phyloP scores from a whole-genome alignment of 2,113 vertebrate species.

The Hystrix brachyura region DNA sequence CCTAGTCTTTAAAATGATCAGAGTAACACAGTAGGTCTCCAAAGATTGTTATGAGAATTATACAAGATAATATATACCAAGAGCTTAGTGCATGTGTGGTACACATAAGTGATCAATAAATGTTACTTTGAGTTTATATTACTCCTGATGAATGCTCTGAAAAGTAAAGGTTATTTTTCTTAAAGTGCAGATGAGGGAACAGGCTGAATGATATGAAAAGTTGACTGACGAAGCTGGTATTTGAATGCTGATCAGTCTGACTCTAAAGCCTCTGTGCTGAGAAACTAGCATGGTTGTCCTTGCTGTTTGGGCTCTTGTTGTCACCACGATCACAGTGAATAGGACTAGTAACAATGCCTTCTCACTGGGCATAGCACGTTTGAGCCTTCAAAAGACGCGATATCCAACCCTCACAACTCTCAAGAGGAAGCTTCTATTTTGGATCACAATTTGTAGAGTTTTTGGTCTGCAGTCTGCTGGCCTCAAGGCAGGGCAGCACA shows the following conservation, averaged over 20 bases:
- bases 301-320: neutral
- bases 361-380: neutral
- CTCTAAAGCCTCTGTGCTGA: neutral
- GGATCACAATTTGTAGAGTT: neutral
- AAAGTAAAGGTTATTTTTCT: constrained; percentile 34
- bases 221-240: neutral
- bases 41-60: neutral
- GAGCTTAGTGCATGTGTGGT: neutral
- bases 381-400: neutral
- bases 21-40: neutral
- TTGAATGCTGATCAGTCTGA: neutral
- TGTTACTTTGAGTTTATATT: neutral
- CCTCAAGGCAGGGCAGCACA: neutral
- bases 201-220: neutral
- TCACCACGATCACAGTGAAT: neutral
- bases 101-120: neutral
- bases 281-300: neutral
- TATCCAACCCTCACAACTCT: neutral
- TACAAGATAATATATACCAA: neutral
- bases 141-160: neutral
- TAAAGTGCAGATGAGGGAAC: constrained; percentile 31
- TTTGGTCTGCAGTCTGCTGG: neutral
- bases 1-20: constrained; percentile 6
- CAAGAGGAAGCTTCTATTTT: neutral
- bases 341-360: neutral